Evolutionary conservation across 2,888 invertebrate species (phyloP), one percentile per base, ranked within the genome.

Genomic region (Tiphia femorata): DNA sequence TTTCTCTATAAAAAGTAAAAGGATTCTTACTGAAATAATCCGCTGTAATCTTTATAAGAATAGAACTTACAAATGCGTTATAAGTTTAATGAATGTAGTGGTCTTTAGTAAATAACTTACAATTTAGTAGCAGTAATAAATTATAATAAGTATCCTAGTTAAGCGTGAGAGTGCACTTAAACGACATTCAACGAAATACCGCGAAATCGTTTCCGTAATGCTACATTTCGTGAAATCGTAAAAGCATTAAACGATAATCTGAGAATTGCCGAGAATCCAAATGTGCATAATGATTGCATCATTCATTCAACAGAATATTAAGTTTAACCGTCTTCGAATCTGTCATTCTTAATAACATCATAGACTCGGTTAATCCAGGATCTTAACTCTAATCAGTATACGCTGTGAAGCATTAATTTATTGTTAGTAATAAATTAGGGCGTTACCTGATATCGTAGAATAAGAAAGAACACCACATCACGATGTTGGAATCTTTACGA

Each of bases 401-500:
- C 6, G 17, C 12, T 30, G 29, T 25, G 17, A 16, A 33, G 14
- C 43, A 41, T 54, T 12, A 8, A 21, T 37, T 46, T 7, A 10
- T 40, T 23, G 41, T 46, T 52, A 25, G 47, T 52, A 44, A 43
- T 42, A 48, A 62, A 47, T 60, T 49, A n/a, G 50, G 54, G 64
- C 37, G 47, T 47, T 51, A 47, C 12, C 57, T 30, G 47, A 33
- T 52, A 43, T 42, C 35, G 23, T 3, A 6, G n/a, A 17, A 43
- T 30, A 49, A 51, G 37, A 23, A 55, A 17, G 49, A 58, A 62
- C 29, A 53, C 30, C 35, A 47, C 51, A 50, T 56, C 56, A 65
- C 48, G 61, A 55, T 48, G 55, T 67, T 64, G 40, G 17, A 21
- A 48, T 19, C 47, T 49, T 30, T n/a, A 23, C 17, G 27, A 55